phyloP scores from a whole-genome alignment of 2,113 vertebrate species.

The Hypanus sabinus region DNA sequence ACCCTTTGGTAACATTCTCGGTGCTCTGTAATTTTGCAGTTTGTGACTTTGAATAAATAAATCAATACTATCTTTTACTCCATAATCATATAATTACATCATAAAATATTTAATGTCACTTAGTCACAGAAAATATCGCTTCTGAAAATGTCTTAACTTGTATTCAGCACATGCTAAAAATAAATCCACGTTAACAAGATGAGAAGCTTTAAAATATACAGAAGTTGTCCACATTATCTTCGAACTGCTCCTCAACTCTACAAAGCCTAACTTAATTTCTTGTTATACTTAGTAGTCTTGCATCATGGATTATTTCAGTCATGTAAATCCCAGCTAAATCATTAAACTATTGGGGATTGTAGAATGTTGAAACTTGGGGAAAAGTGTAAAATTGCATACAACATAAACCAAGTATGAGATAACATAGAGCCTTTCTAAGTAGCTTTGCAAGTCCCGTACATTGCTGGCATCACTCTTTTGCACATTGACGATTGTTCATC shows the following conservation, averaged over 20 bases:
- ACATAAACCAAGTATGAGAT: neutral
- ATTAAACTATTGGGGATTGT: neutral
- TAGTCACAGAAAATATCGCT: neutral
- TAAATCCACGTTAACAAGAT: neutral
- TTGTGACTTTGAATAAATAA: neutral
- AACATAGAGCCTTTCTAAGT: neutral
- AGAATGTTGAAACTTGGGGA: too few relatives aligned
- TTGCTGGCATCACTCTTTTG: neutral
- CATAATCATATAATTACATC: neutral
- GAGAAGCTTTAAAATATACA: too few relatives aligned
- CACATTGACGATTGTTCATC: neutral
- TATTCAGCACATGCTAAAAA: neutral
- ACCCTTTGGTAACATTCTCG: neutral
- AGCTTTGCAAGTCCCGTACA: neutral
- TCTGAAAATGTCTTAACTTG: neutral
- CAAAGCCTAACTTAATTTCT: neutral
- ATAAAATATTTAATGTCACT: neutral
- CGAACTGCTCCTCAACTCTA: neutral
- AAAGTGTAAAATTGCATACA: neutral
- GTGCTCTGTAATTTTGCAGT: neutral
- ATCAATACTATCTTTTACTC: neutral
- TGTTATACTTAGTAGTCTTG: neutral
- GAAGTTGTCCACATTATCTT: neutral
- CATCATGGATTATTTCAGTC: neutral
- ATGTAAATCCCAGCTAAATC: neutral